A percentile compares a stretch with the other conserved stretches of the same genome.
Conservation (phyloP, 92 coral and sea anemone species). For the Pocillopora meandrina region DNA sequence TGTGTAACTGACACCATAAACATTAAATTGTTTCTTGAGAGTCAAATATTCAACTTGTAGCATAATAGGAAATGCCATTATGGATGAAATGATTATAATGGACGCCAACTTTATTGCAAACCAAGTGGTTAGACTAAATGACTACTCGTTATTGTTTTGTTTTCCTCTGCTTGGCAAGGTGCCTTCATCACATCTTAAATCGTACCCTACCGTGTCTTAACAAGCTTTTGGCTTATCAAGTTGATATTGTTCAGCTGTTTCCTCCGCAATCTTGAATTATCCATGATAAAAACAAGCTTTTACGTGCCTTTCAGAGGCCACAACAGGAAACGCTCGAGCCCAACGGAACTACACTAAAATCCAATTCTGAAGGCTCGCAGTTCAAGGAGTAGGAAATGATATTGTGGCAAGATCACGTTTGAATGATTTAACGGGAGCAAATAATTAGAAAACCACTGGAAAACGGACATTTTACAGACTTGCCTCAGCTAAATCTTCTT, state of each 20-base stretch:
- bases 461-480: background rate
- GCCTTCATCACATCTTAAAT: constrained; percentile 3
- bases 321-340: constrained; percentile 41
- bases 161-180: background rate
- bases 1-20: too few species aligned
- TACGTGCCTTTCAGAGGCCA: constrained; percentile 35
- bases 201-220: constrained; percentile 8
- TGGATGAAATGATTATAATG: background rate
- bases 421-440: background rate
- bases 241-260: background rate
- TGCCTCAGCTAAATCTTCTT: background rate
- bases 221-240: background rate
- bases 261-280: background rate
- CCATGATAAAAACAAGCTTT: constrained; percentile 5
- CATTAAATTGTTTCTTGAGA: background rate
- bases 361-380: background rate
- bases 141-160: background rate
- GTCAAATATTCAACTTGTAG: background rate
- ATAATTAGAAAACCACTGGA: background rate
- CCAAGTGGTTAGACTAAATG: background rate
- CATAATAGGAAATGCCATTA: background rate
- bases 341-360: constrained; percentile 9
- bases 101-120: constrained; percentile 7
- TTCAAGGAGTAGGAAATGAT: background rate
- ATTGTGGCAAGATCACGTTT: background rate